Percentiles rank a stretch among this genome's conserved stretches.
Evolutionary conservation across 2,797 vertebrate genomes (phyloP).

Genomic region (Sebastes oblongus): DNA sequence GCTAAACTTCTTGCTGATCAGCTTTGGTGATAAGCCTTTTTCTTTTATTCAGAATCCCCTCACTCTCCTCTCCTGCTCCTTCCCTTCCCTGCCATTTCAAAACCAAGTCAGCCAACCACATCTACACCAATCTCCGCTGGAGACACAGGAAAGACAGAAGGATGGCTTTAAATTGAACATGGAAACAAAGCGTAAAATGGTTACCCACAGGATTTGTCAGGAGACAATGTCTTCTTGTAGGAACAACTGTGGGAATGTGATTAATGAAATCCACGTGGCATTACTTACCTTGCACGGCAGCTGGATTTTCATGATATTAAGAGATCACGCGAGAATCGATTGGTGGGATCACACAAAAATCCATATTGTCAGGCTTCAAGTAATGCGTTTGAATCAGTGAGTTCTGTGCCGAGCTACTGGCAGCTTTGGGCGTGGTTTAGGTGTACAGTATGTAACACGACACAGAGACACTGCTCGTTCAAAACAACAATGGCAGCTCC

Average conservation of each 20-base stretch:
- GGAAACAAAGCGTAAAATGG: constrained; percentile 28
- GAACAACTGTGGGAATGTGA: background rate
- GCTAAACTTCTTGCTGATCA: constrained; percentile 21
- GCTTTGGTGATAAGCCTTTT: constrained; percentile 25
- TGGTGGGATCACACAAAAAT: no score
- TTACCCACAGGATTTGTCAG: constrained; percentile 8
- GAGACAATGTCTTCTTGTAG: background rate
- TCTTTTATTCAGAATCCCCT: constrained; percentile 28
- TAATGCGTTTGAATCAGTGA: background rate
- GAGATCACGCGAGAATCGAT: background rate
- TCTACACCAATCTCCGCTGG: constrained; percentile 23
- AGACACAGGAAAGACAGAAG: background rate
- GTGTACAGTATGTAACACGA: background rate
- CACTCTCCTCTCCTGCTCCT: background rate
- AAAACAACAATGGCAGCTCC: background rate
- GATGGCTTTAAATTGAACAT: constrained; percentile 23
- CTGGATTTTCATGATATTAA: background rate
- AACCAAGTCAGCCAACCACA: constrained; percentile 35
- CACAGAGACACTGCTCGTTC: background rate
- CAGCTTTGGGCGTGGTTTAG: background rate
- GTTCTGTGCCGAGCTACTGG: background rate
- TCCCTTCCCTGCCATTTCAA: background rate
- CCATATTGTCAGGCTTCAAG: background rate
- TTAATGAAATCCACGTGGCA: background rate
- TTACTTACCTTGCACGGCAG: background rate